Evolutionary conservation across 2,888 invertebrate species (phyloP), one percentile per base, ranked within the genome.

Genomic region (Hirtodrosophila histrioides): DNA sequence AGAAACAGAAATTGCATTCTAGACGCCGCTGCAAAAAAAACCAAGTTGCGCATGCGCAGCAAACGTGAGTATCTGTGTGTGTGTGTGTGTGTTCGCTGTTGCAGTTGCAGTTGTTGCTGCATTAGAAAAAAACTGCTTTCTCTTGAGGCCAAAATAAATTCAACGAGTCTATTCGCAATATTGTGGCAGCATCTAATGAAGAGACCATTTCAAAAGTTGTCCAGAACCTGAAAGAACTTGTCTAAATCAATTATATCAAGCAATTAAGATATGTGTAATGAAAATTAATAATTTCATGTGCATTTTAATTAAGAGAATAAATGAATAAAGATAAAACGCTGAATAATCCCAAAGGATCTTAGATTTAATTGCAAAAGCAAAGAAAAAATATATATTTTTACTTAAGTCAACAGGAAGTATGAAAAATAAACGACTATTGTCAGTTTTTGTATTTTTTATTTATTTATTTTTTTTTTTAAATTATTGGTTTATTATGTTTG

Each of bases 1-100:
- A 80, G 70, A 74, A 80, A 87, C 78, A 78, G 83, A 83, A 83
- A 83, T 83, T 82, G 86, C 83, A 83, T 83, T 83, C 76, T 74
- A 74, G 72, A 67, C 64, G 61, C 72, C 31, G 57, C 53, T 50
- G 60, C 50, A 39, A 58, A 68, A 68, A 43, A 60, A 80, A 44
- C 62, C 57, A 54, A 72, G 84, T 70, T 83, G 85, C 86, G 81
- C 81, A 78, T 76, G 78, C 78, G 81, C 85, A 71, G 75, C 67
- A 55, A 46, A 57, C 37, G 49, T 64, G 29, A 65, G 35, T 61
- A 49, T 55, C 39, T 50, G 31, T 46, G 17, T 23, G n/a, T 55
- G 27, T 60, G 46, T 65, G 45, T 62, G 44, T 55, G 29, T 65
- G 33, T 63, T 63, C 50, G 46, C 49, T 64, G 55, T 57, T 82